A percentile compares a stretch with the other conserved stretches of the same genome.
phyloP scores from a whole-genome alignment of 2,113 vertebrate genomes.

The Heloderma charlesbogerti region DNA sequence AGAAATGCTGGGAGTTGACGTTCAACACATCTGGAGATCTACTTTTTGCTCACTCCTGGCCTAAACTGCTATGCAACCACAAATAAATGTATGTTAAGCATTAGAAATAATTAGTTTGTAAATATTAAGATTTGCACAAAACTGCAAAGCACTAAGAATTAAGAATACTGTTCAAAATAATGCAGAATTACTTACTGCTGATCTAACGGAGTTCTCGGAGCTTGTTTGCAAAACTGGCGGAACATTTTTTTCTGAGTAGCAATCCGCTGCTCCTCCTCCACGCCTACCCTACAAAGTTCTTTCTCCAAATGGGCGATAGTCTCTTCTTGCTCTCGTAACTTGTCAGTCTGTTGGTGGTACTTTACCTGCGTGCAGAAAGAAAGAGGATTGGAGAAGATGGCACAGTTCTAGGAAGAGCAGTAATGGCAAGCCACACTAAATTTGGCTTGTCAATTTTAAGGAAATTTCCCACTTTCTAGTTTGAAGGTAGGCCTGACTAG shows the following conservation, averaged over 20 bases:
- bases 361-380: constrained; percentile 58
- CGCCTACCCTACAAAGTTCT: constrained; percentile 74
- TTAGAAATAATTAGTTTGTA: not conserved
- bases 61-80: not conserved
- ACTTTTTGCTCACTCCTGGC: not conserved
- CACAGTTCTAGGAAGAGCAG: not conserved
- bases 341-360: constrained; percentile 78
- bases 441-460: not conserved
- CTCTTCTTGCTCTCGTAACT: constrained; percentile 76
- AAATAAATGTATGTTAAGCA: not conserved
- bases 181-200: constrained; percentile 78
- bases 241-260: constrained; percentile 79
- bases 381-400: not conserved
- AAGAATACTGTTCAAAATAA: not conserved
- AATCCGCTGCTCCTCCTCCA: constrained; percentile 79
- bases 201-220: constrained; percentile 75
- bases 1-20: too few relatives aligned
- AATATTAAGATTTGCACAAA: not conserved
- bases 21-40: too few relatives aligned
- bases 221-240: constrained; percentile 77
- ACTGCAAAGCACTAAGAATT: not conserved
- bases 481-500: too few relatives aligned
- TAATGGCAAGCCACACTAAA: not conserved
- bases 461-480: not conserved
- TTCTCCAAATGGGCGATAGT: constrained; percentile 80